Conservation (phyloP, 2,888 invertebrate species). For the Anagyrus pseudococci region DNA sequence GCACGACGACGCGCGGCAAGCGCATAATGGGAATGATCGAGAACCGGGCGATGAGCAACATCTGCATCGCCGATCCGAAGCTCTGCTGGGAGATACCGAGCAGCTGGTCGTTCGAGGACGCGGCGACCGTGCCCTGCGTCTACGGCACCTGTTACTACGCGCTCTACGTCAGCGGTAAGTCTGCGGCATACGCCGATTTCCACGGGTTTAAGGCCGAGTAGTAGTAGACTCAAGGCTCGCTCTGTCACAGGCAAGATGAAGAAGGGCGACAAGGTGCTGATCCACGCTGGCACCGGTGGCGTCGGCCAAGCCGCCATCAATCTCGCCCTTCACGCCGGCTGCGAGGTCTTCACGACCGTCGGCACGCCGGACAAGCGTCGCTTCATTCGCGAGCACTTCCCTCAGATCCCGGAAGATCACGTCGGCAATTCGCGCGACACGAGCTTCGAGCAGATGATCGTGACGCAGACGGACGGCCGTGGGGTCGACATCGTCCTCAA, state of each 20-base stretch:
- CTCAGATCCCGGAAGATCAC: conserved; percentile 67
- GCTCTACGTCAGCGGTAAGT: conserved; percentile 65
- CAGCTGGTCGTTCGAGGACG: conserved; percentile 70
- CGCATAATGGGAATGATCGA: conserved; percentile 61
- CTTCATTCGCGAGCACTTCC: conserved; percentile 67
- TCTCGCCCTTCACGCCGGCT: conserved; percentile 67
- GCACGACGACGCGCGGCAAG: conserved; percentile 63
- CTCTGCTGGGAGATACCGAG: conserved; percentile 67
- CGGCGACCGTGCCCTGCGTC: conserved; percentile 71
- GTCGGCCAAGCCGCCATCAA: conserved; percentile 74
- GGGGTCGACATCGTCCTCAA: conserved; percentile 94
- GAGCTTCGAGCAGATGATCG: conserved; percentile 86
- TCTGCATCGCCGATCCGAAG: conserved; percentile 62
- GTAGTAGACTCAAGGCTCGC: conserved; percentile 62
- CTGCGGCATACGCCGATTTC: not conserved
- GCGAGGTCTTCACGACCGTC: conserved; percentile 70
- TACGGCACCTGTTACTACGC: conserved; percentile 71
- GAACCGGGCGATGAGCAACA: conserved; percentile 64
- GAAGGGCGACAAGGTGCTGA: conserved; percentile 61
- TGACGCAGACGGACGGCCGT: conserved; percentile 78
- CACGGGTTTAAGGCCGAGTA: not conserved
- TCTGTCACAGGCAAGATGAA: conserved; percentile 62
- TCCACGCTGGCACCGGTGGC: conserved; percentile 66
- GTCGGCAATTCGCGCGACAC: conserved; percentile 89
- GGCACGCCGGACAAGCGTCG: conserved; percentile 66